Evolutionary conservation across 2,888 invertebrate species (phyloP).

Genomic region (Eupsilia transversa): DNA sequence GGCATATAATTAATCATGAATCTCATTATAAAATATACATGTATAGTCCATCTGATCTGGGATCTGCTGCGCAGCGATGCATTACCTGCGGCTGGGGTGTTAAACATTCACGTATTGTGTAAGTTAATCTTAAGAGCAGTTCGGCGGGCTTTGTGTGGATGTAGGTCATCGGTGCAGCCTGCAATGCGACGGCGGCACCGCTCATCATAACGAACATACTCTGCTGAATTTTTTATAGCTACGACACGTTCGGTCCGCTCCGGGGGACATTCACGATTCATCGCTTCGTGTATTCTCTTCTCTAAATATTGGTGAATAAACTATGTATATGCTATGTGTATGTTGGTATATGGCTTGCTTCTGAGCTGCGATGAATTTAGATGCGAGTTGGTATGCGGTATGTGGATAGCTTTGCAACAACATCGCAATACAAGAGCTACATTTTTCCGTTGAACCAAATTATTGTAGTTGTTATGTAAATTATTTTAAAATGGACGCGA

Average conservation of each 20-base stretch:
- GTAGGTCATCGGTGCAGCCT: constrained; percentile 86
- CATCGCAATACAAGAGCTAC: background rate
- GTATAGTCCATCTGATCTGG: constrained; percentile 31
- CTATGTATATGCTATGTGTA: constrained; percentile 29
- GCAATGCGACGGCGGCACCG: constrained; percentile 82
- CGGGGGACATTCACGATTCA: constrained; percentile 60
- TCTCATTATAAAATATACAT: constrained; percentile 24
- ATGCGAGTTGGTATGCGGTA: constrained; percentile 13
- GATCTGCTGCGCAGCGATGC: constrained; percentile 23
- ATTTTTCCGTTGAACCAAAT: background rate
- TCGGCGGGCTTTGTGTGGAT: constrained; percentile 75
- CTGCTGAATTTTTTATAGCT: constrained; percentile 69
- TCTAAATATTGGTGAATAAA: constrained; percentile 64
- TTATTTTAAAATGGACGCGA: constrained; percentile 20
- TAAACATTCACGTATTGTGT: constrained; percentile 57
- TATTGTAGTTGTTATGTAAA: constrained; percentile 2
- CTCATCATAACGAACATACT: constrained; percentile 71
- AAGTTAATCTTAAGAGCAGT: constrained; percentile 61
- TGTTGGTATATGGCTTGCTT: too few relatives aligned
- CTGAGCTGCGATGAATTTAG: constrained; percentile 14
- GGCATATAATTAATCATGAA: background rate
- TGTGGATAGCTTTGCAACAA: background rate
- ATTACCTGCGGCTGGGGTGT: constrained; percentile 50
- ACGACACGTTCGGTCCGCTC: constrained; percentile 64
- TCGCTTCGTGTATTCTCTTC: constrained; percentile 56